These are phyloP conservation scores for Mythimna vitellina DNA, from an alignment of 2,888 invertebrate genomes.

Conservation along the genomic window DNA sequence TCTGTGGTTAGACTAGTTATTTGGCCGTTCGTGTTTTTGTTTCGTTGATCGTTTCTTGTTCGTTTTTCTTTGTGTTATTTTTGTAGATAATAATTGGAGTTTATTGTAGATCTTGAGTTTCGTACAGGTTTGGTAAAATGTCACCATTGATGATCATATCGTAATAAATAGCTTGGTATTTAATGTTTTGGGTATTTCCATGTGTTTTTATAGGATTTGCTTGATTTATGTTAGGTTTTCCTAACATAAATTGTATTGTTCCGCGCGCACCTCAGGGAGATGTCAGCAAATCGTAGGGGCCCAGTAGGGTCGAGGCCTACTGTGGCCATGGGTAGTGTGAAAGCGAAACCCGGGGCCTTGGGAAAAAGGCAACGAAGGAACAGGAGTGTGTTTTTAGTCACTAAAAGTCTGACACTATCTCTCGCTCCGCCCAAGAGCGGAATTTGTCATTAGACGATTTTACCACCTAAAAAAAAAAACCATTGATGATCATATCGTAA, in stretches of 20 bases:
- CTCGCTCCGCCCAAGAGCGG: too few species aligned
- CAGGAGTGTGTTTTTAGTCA: too few species aligned
- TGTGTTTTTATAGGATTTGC: not conserved
- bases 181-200: conserved; percentile 44
- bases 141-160: conserved; percentile 36
- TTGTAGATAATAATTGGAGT: conserved; percentile 24
- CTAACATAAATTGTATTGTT: too few species aligned
- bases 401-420: too few species aligned
- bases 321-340: too few species aligned
- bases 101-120: conserved; percentile 37
- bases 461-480: too few species aligned
- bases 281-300: too few species aligned
- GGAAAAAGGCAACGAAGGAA: too few species aligned
- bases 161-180: conserved; percentile 34
- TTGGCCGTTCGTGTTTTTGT: conserved; percentile 37
- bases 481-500: conserved; percentile 28
- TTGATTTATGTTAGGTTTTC: not conserved
- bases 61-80: conserved; percentile 32
- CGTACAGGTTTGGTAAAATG: conserved; percentile 42
- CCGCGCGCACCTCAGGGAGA: too few species aligned
- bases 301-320: too few species aligned
- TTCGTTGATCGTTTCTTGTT: conserved; percentile 46
- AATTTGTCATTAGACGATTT: too few species aligned
- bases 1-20: conserved; percentile 47
- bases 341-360: too few species aligned